Evolutionary conservation across 2,888 invertebrate genomes (phyloP), one percentile per base, ranked within the genome.

Genomic region (Andrena haemorrhoa): DNA sequence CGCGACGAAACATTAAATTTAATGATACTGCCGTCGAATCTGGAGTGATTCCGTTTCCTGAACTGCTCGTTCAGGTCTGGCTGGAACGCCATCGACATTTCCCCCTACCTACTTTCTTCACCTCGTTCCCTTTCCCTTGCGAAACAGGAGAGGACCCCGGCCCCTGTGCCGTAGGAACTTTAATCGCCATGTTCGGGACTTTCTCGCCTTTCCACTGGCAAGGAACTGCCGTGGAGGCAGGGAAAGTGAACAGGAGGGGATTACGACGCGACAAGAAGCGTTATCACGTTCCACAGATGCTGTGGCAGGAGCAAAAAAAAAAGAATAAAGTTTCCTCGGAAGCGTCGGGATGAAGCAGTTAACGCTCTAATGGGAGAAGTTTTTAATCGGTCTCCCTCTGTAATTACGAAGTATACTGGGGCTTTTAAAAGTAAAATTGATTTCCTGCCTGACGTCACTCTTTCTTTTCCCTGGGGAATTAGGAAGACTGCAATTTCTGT

Each of bases 111-210:
- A 10, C 56, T 3, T 4, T 23, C 20, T 23, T 26, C 23, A 20
- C 23, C 53, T 53, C 23, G 53, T 31, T n/a, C 4, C 2, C n/a
- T 26, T 51, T 47, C 10, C 31, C 4, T 33, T 6, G 3, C 0
- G 23, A 56, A 23, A 23, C 20, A 3, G 41, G 29, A 4, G 8
- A 26, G 65, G 33, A 20, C 58, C 20, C 23, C 20, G 56, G 63
- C 35, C 47, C 12, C 49, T 29, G 10, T 49, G 35, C 47, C 41
- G 31, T 23, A 12, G 20, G 23, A 31, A 35, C 47, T 56, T 64
- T 69, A 51, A 76, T 79, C 69, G 70, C 12, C 76, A 64, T 65
- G 60, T 75, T 64, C 31, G n/a, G 26, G 64, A 51, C 33, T 65
- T 20, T 64, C n/a, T 23, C 35, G 41, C 2, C 33, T 35, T 63